Evolutionary conservation across 2,113 vertebrate species (phyloP).

Genomic region (Archocentrus centrarchus): DNA sequence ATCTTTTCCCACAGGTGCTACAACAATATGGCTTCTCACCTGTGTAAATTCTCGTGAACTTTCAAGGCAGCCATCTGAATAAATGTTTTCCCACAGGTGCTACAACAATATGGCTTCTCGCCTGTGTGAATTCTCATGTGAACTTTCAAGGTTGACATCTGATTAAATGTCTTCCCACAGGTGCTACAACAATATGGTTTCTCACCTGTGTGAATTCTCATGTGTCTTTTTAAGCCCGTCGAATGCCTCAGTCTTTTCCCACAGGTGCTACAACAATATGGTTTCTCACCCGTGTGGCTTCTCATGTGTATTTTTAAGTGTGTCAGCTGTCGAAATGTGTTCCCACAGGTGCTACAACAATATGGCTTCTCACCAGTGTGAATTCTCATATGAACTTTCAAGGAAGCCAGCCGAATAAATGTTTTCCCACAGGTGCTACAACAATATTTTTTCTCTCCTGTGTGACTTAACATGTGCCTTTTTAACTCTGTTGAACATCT

Average conservation of each 20-base stretch:
- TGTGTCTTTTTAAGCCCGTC: not conserved
- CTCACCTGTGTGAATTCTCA: not conserved
- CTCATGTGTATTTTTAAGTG: not conserved
- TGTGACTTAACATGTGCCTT: too few relatives aligned
- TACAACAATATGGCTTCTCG: too few relatives aligned
- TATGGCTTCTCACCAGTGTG: not conserved
- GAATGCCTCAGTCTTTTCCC: not conserved
- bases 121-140: not conserved
- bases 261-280: not conserved
- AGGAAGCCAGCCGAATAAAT: too few relatives aligned
- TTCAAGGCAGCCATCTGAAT: too few relatives aligned
- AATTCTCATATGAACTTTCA: not conserved
- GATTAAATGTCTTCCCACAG: not conserved
- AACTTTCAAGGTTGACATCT: not conserved
- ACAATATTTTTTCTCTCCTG: too few relatives aligned
- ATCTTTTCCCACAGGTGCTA: too few relatives aligned
- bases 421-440: too few relatives aligned
- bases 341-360: not conserved
- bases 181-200: not conserved
- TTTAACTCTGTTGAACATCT: too few relatives aligned
- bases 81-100: too few relatives aligned
- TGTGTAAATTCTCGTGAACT: too few relatives aligned
- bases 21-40: too few relatives aligned
- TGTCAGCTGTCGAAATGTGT: not conserved
- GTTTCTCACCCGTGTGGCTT: not conserved